A percentile compares a stretch with the other conserved stretches of the same genome.
Conservation (phyloP, 2,797 vertebrate genomes). For the Lophius americanus region DNA sequence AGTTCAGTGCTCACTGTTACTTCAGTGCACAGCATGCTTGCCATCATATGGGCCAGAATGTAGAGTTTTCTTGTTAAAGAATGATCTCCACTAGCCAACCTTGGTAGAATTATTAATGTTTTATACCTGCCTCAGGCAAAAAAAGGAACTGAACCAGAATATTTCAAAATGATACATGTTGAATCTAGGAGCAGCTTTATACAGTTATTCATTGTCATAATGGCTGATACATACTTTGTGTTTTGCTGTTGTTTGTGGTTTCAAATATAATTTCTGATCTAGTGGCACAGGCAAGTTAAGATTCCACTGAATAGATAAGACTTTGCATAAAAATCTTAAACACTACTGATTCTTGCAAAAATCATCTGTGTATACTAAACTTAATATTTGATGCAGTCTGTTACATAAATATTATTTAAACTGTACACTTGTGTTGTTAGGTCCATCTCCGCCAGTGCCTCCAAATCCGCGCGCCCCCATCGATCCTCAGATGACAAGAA, state of each 20-base stretch:
- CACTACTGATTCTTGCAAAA: not conserved
- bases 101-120: slow-evolving; percentile 24
- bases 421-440: slow-evolving; percentile 30
- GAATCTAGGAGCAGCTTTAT: not conserved
- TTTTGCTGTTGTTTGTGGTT: not conserved
- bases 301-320: not conserved
- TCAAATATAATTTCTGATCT: not conserved
- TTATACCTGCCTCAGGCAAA: slow-evolving; percentile 19
- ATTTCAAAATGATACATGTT: slow-evolving; percentile 15
- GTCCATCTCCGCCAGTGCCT: slow-evolving; percentile 18
- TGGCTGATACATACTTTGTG: not conserved
- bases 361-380: not conserved
- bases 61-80: slow-evolving; percentile 21
- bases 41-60: slow-evolving; percentile 3
- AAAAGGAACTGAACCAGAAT: slow-evolving; percentile 2
- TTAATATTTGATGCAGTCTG: not conserved
- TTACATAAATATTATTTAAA: slow-evolving; percentile 7
- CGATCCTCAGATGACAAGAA: slow-evolving; percentile 49
- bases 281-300: not conserved
- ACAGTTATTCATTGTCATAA: not conserved
- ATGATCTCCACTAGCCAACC: slow-evolving; percentile 1
- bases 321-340: slow-evolving; percentile 2
- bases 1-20: slow-evolving; percentile 9
- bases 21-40: slow-evolving; percentile 8
- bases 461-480: slow-evolving; percentile 29